Conservation (phyloP, 2,888 invertebrate genomes). For the Antitype chi region DNA sequence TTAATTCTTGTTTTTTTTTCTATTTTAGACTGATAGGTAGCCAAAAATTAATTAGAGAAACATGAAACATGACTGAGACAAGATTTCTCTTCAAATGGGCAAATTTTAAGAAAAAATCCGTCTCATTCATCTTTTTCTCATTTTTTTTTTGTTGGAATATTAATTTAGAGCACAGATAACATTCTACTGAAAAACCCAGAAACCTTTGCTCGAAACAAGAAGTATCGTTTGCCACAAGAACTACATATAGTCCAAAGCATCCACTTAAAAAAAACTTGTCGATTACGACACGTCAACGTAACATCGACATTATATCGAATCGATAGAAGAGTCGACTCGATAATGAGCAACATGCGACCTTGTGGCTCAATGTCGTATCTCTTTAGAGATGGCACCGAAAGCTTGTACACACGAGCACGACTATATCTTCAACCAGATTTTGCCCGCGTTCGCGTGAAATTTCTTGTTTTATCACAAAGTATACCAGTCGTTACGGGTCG, state of each 20-base stretch:
- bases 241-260: not conserved
- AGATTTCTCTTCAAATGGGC: not conserved
- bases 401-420: not conserved
- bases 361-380: constrained; percentile 5
- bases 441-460: not conserved
- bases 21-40: too few species aligned
- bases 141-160: not conserved
- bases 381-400: constrained; percentile 8
- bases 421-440: accelerated
- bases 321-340: not conserved
- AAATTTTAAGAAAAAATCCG: not conserved
- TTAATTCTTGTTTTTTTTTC: not conserved
- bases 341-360: not conserved
- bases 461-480: not conserved
- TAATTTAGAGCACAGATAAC: too few species aligned
- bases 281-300: not conserved
- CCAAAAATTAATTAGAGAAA: too few species aligned
- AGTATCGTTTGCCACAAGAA: not conserved
- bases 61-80: too few species aligned
- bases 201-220: too few species aligned
- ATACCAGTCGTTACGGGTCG: not conserved
- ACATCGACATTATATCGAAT: not conserved
- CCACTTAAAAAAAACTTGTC: not conserved
- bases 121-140: not conserved
- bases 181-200: not conserved